Conservation (phyloP, 2,888 invertebrate genomes). For the Chaetoderma sp. region DNA sequence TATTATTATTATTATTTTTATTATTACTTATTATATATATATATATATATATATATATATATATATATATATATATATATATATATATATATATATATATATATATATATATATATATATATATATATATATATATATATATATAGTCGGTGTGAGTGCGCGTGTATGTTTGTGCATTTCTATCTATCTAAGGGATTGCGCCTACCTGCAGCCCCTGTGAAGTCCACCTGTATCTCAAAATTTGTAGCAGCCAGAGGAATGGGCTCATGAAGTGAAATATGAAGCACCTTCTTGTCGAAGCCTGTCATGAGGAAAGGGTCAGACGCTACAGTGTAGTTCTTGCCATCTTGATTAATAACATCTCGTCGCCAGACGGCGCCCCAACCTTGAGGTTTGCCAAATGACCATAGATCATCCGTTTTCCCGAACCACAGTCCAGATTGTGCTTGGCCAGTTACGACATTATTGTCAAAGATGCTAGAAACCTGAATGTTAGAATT, state of each 20-base stretch:
- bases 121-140: too few species aligned
- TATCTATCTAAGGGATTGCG: too few species aligned
- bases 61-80: too few species aligned
- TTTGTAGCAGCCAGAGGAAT: not conserved
- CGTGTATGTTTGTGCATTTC: too few species aligned
- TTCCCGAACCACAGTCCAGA: slow-evolving; percentile 37
- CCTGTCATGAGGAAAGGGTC: slow-evolving; percentile 41
- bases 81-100: too few species aligned
- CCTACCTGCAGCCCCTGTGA: slow-evolving; percentile 38
- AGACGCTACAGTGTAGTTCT: too few species aligned
- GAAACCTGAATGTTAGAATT: slow-evolving; percentile 33
- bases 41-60: too few species aligned
- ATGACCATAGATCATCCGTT: slow-evolving; percentile 39
- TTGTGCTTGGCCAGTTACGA: slow-evolving; percentile 41
- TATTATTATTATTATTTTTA: too few species aligned
- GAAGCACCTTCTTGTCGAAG: slow-evolving; percentile 39
- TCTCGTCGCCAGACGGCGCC: slow-evolving; percentile 38
- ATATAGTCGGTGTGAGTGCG: too few species aligned
- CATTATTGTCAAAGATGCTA: slow-evolving; percentile 38
- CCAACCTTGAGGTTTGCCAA: slow-evolving; percentile 41
- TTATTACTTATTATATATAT: too few species aligned
- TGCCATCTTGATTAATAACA: not conserved
- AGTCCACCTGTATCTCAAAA: slow-evolving; percentile 30
- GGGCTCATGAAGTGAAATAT: slow-evolving; percentile 1
- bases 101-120: too few species aligned